Percentiles rank a stretch among this genome's conserved stretches.
Conservation (phyloP, 2,113 vertebrate genomes). For the Cisticola juncidis region DNA sequence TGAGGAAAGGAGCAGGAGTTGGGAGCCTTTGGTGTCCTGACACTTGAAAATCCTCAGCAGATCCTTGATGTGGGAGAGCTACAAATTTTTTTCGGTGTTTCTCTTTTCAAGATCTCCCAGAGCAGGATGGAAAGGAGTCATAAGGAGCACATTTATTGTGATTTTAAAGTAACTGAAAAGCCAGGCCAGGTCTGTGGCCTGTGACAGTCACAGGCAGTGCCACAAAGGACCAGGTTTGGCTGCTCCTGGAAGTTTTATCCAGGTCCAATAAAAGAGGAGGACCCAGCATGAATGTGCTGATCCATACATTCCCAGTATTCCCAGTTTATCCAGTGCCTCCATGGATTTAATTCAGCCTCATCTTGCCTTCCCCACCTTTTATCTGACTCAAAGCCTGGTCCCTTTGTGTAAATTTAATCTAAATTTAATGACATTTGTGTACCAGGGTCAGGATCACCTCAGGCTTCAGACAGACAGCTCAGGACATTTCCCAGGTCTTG, state of each 20-base stretch:
- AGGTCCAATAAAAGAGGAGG: neutral
- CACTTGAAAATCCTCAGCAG: neutral
- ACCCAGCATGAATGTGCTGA: neutral
- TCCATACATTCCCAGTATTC: neutral
- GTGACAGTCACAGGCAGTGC: neutral
- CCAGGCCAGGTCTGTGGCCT: neutral
- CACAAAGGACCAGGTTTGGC: fast-evolving
- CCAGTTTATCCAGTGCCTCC: neutral
- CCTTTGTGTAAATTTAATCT: neutral
- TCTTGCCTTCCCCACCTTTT: neutral
- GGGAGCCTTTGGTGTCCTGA: neutral
- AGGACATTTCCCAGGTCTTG: neutral
- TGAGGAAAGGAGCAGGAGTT: neutral
- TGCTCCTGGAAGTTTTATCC: neutral
- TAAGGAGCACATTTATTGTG: neutral
- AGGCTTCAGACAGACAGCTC: neutral
- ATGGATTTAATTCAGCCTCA: neutral
- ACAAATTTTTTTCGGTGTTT: neutral
- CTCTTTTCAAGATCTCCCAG: neutral
- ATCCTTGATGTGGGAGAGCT: neutral
- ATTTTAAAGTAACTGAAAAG: neutral
- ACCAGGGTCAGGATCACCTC: neutral
- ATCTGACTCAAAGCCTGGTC: neutral
- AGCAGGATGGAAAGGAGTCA: neutral
- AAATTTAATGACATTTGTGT: neutral